These are phyloP conservation scores for Microlaimidae sp. DNA, from an alignment of 2,888 invertebrate genomes.

Conservation along the genomic window DNA sequence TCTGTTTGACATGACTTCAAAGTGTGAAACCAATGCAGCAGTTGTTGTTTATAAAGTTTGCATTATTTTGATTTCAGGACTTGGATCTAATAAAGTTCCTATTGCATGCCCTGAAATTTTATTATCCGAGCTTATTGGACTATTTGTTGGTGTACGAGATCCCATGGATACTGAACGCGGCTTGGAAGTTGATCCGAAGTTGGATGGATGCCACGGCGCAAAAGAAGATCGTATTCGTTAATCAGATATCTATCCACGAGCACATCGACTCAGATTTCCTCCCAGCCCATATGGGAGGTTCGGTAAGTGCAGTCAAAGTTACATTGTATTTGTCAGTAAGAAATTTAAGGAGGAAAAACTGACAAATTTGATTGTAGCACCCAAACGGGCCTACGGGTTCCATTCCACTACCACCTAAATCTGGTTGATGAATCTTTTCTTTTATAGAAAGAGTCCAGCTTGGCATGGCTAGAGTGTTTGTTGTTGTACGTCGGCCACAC, in stretches of 20 bases:
- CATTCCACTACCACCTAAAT: no score
- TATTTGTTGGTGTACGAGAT: conserved; percentile 24
- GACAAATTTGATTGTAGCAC: no score
- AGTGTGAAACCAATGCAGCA: no score
- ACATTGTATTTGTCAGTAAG: no score
- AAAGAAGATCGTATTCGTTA: conserved; percentile 14
- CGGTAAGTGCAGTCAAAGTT: no score
- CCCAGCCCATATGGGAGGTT: conserved; percentile 23
- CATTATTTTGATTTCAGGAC: conserved; percentile 24
- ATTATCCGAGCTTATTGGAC: conserved; percentile 23
- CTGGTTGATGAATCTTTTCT: no score
- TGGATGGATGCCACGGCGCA: conserved; percentile 16
- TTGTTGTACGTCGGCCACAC: no score
- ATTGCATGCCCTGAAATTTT: conserved; percentile 26
- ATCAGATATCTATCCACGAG: conserved; percentile 15
- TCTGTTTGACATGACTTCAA: background rate
- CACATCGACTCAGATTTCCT: conserved; percentile 20
- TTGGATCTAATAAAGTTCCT: conserved; percentile 27
- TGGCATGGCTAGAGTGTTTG: no score
- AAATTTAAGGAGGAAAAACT: no score
- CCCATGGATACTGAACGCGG: conserved; percentile 24
- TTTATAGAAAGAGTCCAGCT: no score
- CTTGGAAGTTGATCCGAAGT: conserved; percentile 23
- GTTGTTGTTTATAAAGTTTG: no score
- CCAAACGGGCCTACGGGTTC: no score